Percentiles rank a stretch among this genome's conserved stretches.
phyloP scores from a whole-genome alignment of 2,797 vertebrate genomes.

The Thripadectes ignobilis region DNA sequence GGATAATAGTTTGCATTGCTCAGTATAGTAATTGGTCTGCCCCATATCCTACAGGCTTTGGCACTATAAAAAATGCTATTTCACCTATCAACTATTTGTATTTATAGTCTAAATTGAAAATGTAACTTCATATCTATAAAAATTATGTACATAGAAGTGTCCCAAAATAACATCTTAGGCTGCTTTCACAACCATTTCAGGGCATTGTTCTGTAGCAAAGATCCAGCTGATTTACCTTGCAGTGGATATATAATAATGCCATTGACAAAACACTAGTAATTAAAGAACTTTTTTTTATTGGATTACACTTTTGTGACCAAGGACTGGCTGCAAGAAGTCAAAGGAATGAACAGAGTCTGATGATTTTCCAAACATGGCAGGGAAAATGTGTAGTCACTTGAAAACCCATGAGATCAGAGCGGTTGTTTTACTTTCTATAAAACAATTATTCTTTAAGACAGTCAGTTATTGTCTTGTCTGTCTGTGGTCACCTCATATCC shows the following conservation, averaged over 20 bases:
- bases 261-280: constrained; percentile 46
- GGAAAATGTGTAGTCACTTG: neutral
- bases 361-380: neutral
- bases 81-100: constrained; percentile 69
- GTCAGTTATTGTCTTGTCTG: neutral
- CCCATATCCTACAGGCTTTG: constrained; percentile 50
- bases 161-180: constrained; percentile 8
- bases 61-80: constrained; percentile 32
- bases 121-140: constrained; percentile 49
- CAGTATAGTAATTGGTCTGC: constrained; percentile 67
- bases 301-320: constrained; percentile 25
- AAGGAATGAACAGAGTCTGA: neutral
- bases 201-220: neutral
- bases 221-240: constrained; percentile 45
- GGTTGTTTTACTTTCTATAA: neutral
- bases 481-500: neutral
- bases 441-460: neutral
- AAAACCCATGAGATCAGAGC: neutral
- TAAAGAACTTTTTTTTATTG: constrained; percentile 18
- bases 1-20: constrained; percentile 70
- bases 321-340: constrained; percentile 1
- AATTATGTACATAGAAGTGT: neutral
- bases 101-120: constrained; percentile 42
- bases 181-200: neutral
- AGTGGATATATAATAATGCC: constrained; percentile 37